Base-by-base conservation (phyloP, 2,797 vertebrate species). In the Remorina albescens region DNA sequence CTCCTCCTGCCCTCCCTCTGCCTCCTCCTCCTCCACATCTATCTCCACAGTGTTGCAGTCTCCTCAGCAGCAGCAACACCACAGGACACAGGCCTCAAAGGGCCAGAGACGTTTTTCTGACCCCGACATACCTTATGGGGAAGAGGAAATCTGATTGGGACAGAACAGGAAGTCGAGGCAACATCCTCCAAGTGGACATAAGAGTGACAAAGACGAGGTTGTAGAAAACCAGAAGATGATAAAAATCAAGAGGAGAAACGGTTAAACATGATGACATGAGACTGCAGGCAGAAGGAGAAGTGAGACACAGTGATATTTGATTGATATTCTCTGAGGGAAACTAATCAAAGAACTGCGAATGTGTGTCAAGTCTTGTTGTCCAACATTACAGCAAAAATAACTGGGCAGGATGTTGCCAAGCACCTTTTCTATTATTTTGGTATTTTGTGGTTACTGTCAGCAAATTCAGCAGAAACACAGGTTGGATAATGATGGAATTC, bases 41-140 rank as follows among this genome's bases (percentile, higher is more conserved):
- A 83, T 93, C 60, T 59, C 91, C 12, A 67, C 75, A 13, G 65
- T 56, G 3, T 39, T 30, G 1, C 86, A 70, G 1, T n/a, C 86
- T 72, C 78, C 90, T 78, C 90, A 50, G 51, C 78, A 66, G 85
- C 89, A 13, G 50, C 89, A 13, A 49, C 47, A 69, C n/a, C 85
- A 83, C 0, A 42, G 85, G 16, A 60, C 36, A 10, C 63, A 64
- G 57, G 39, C 63, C 58, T 23, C 80, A 0, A 89, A 91, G 63
- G 83, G 91, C 66, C 89, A 93, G 63, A 94, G 96, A 78, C 95
- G 95, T 49, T 97, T 96, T 92, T 98, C 97, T 0, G 95, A 98
- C 74, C 96, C 96, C 0, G 95, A 96, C 85, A 68, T 96, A 71
- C 90, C 94, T 5, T 91, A 81, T 47, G 74, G 90, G 39, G 92